Evolutionary conservation across 2,797 vertebrate species (phyloP).

Genomic region (Thaleichthys pacificus): DNA sequence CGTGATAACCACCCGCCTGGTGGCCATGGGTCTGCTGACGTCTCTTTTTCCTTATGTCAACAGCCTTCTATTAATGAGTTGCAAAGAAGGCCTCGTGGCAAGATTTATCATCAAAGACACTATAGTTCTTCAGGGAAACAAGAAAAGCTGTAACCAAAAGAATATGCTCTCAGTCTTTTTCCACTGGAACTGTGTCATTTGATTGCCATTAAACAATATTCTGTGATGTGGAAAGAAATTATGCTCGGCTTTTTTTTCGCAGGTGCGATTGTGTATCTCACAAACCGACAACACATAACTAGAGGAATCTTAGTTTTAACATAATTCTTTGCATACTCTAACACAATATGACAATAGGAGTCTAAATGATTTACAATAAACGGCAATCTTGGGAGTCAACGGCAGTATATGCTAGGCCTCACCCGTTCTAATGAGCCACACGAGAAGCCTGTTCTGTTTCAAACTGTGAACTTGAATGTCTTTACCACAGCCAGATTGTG

Average conservation of each 20-base stretch:
- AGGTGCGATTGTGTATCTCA: not conserved
- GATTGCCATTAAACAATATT: conserved; percentile 6
- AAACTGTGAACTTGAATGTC: conserved; percentile 33
- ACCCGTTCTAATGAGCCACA: not conserved
- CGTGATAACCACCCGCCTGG: conserved; percentile 30
- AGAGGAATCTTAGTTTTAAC: not conserved
- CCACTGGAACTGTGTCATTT: conserved; percentile 8
- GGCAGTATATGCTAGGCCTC: too few species aligned
- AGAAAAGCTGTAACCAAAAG: conserved; percentile 21
- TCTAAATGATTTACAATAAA: not conserved
- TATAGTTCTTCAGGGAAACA: conserved; percentile 16
- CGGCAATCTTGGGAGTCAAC: too few species aligned
- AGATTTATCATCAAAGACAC: conserved; percentile 39
- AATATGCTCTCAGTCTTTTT: not conserved
- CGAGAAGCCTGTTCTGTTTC: not conserved
- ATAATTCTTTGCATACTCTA: too few species aligned
- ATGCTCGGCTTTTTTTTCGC: not conserved
- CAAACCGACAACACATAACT: not conserved
- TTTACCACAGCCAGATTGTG: conserved; percentile 17
- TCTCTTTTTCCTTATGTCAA: conserved; percentile 39
- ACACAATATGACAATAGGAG: not conserved
- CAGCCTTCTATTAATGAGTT: conserved; percentile 40
- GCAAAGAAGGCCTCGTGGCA: conserved; percentile 25
- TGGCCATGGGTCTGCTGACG: conserved; percentile 36
- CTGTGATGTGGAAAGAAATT: not conserved